Base-by-base conservation (phyloP, 1,140 invertebrate genomes). In the Bicyclus anynana region DNA sequence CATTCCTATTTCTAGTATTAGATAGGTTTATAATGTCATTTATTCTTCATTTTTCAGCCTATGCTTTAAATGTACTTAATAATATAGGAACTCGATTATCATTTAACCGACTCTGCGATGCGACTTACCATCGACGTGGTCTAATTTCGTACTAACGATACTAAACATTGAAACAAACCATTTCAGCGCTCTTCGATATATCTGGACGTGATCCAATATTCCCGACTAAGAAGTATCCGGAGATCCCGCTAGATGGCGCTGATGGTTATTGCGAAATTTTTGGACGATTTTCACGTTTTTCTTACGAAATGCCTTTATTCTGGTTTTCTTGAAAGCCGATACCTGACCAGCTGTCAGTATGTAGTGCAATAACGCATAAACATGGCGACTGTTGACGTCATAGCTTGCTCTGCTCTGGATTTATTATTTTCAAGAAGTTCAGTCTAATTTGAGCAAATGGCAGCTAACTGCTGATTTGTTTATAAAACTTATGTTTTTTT, bases 131-230 rank as follows among this genome's bases (percentile, higher is more conserved):
- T n/a, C n/a, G n/a, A n/a, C n/a, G n/a, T n/a, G n/a, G n/a, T n/a
- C n/a, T n/a, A n/a, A n/a, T n/a, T n/a, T n/a, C n/a, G n/a, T n/a
- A n/a, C n/a, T n/a, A n/a, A n/a, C n/a, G n/a, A n/a, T 10, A 4
- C 7, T 33, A n/a, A 33, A 12, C 29, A 7, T 12, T 12, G 13
- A 7, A 16, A 40, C 37, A 16, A 17, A 40, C 14, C 37, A 17
- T 13, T 16, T 17, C 0, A 2, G 13, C 10, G 14, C 5, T 40
- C 16, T 13, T 17, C 2, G 9, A 40, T 40, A 14, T 40, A 23
- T 48, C 52, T 59, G 64, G 67, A 68, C 50, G 37, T 20, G 26
- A 60, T 62, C 49, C 60, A 65, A 66, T 14, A 60, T 65, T 72
- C 59, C 56, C 37, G 6, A 47, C 51, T 40, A 58, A 55, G 16